Evolutionary conservation across 2,888 invertebrate species (phyloP).

Genomic region (Meiosimyza decipiens): DNA sequence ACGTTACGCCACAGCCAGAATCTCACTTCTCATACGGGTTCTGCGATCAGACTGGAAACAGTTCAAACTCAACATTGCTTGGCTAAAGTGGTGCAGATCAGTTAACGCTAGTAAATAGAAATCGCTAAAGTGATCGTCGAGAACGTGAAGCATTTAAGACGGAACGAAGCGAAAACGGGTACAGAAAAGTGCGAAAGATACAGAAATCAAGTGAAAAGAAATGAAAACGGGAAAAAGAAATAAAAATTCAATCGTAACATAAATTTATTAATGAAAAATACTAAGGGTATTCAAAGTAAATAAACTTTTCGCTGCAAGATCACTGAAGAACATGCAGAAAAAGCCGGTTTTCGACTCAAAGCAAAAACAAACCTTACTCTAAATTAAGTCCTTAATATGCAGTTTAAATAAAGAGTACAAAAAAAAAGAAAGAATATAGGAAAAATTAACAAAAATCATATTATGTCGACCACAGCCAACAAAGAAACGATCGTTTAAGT

Average conservation of each 20-base stretch:
- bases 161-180: too few species aligned
- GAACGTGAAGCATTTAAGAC: too few species aligned
- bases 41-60: conserved; percentile 38
- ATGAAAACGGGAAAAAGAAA: too few species aligned
- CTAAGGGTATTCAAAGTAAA: too few species aligned
- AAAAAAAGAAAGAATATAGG: too few species aligned
- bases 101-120: conserved; percentile 6
- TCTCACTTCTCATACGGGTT: conserved; percentile 41
- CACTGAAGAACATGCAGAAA: background rate
- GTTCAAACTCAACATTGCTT: conserved; percentile 50
- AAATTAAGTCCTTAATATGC: background rate
- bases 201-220: too few species aligned
- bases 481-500: background rate
- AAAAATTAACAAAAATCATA: background rate
- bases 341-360: conserved; percentile 12
- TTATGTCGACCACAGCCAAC: background rate
- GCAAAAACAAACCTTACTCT: background rate
- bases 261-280: too few species aligned
- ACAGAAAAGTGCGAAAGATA: too few species aligned
- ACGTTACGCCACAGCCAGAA: conserved; percentile 21
- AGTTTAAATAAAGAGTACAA: background rate
- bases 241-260: too few species aligned
- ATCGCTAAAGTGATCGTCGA: conserved; percentile 11
- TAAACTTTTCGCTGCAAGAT: too few species aligned
- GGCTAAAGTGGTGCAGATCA: conserved; percentile 41